Evolutionary conservation across 2,113 vertebrate genomes (phyloP), one percentile per base, ranked within the genome.

Genomic region (Heterotis niloticus): DNA sequence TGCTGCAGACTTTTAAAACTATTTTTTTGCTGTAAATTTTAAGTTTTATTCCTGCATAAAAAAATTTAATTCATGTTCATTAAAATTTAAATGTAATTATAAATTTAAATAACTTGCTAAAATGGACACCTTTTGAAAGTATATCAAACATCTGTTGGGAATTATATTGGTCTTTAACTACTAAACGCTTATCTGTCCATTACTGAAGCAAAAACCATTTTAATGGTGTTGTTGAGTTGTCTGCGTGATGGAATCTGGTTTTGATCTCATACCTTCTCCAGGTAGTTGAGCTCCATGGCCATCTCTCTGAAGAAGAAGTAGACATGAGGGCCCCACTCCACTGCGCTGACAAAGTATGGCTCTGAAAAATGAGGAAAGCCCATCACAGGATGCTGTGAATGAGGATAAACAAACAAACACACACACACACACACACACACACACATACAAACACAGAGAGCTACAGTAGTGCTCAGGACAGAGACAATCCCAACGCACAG

Each of bases 281-380:
- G 89, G 85, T 97, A 98, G 90, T 95, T 98, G 84, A 96, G 98
- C 88, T 99, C 97, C 95, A 99, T 97, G n/a, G 97, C 97, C 0
- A 98, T 97, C 89, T 99, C 97, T 72, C 96, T 88, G 92, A 99
- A 98, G 93, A 99, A 99, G 92, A 99, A 99, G 88, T 98, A 99
- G 84, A 99, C 93, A 62, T 99, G 97, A 78, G 92, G 92, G 59
- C 91, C 95, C 95, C 96, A 99, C 76, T 98, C 96, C 86, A 99
- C 95, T 0, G 96, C 93, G 0, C 95, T 97, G 84, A 99, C 93
- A 0, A 99, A 99, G 83, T 95, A 97, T 0, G 97, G 97, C 86
- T 98, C 97, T 96, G 34, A 26, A 79, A 83, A 52, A 73, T 23
- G 0, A 18, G 81, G 80, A 20, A 79, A 34, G 81, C 69, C 52